phyloP scores from a whole-genome alignment of 2,888 invertebrate genomes.

The Calephelis perditalis region DNA sequence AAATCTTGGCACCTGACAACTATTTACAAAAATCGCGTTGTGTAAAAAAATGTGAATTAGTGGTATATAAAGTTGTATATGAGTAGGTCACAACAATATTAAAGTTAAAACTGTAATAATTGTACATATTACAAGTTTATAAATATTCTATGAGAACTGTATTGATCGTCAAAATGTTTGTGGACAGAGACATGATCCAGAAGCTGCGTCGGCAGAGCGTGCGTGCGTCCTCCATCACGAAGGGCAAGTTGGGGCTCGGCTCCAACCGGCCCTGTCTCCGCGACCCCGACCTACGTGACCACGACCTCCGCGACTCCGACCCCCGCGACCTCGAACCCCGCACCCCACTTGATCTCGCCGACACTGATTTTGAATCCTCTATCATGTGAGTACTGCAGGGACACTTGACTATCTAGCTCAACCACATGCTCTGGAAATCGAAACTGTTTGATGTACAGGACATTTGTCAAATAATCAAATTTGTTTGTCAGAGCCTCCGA shows the following conservation, averaged over 20 bases:
- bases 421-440: no score
- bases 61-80: no score
- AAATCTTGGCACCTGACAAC: no score
- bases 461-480: no score
- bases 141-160: neutral
- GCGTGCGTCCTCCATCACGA: slow-evolving; percentile 84
- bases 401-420: neutral
- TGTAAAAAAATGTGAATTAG: no score
- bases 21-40: no score
- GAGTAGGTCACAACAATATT: no score
- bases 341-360: slow-evolving; percentile 53
- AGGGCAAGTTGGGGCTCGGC: slow-evolving; percentile 86
- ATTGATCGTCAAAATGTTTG: neutral
- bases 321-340: slow-evolving; percentile 34
- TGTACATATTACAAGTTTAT: neutral
- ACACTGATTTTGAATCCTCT: slow-evolving; percentile 14
- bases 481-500: slow-evolving; percentile 4
- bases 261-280: slow-evolving; percentile 73
- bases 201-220: slow-evolving; percentile 91
- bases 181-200: slow-evolving; percentile 92
- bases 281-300: slow-evolving; percentile 66
- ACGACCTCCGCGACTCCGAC: slow-evolving; percentile 64
- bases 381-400: slow-evolving; percentile 10
- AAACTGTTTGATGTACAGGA: neutral
- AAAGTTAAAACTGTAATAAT: no score